A percentile compares a stretch with the other conserved stretches of the same genome.
phyloP scores from a whole-genome alignment of 2,888 invertebrate genomes.

The Leucophenga montana region DNA sequence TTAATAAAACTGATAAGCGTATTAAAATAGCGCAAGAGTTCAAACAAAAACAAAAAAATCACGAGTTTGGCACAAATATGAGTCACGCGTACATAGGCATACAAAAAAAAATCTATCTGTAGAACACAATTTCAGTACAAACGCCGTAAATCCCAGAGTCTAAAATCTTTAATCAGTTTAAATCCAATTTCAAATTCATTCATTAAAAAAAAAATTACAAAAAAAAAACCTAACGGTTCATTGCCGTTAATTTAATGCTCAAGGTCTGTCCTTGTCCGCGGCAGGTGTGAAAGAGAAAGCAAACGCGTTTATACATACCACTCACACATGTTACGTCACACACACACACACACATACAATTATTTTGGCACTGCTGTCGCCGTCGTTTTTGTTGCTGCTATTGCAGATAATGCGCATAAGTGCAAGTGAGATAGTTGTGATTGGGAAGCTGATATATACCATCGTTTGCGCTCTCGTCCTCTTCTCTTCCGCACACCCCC shows the following conservation, averaged over 20 bases:
- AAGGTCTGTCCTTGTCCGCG: conserved; percentile 20
- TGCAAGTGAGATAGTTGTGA: conserved; percentile 24
- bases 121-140: neutral
- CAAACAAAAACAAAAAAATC: neutral
- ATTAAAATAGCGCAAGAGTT: neutral
- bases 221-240: conserved; percentile 1
- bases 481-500: conserved; percentile 16
- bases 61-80: conserved; percentile 9
- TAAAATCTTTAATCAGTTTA: neutral
- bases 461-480: too few species aligned
- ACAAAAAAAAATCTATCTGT: neutral
- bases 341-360: conserved; percentile 13
- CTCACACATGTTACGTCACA: conserved; percentile 44
- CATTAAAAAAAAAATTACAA: neutral
- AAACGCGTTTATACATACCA: conserved; percentile 5
- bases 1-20: neutral
- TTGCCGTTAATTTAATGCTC: conserved; percentile 31
- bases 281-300: conserved; percentile 5
- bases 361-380: neutral
- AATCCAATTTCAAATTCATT: neutral
- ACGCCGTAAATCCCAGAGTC: neutral
- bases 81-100: conserved; percentile 1
- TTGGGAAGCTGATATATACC: neutral
- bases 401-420: neutral
- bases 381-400: conserved; percentile 28